A percentile compares a stretch with the other conserved stretches of the same genome.
phyloP scores from a whole-genome alignment of 2,113 vertebrate species.

The Protobothrops flavoviridis region DNA sequence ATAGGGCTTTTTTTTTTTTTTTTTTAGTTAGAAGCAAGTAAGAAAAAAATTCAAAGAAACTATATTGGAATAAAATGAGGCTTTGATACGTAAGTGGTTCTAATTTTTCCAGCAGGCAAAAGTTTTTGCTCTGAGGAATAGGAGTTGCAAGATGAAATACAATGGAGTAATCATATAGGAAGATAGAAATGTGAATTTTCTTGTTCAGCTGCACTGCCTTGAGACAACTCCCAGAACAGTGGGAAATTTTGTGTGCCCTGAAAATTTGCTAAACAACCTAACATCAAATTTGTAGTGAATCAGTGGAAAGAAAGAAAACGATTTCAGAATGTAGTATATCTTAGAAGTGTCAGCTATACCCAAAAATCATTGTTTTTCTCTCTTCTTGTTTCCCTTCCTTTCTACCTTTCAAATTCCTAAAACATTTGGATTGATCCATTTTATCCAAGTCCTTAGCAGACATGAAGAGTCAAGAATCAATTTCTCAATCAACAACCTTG shows the following conservation, averaged over 20 bases:
- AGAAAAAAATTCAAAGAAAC: not conserved
- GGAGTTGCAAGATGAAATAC: too few relatives aligned
- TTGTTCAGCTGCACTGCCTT: not conserved
- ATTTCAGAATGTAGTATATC: not conserved
- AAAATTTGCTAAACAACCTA: not conserved
- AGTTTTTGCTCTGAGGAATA: too few relatives aligned
- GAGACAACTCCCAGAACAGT: not conserved
- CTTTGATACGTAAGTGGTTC: not conserved
- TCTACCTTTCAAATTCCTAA: not conserved
- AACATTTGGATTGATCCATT: not conserved
- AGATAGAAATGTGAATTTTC: not conserved
- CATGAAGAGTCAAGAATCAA: not conserved
- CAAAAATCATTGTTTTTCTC: not conserved
- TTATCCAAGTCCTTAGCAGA: not conserved
- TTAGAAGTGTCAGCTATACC: not conserved
- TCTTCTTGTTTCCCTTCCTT: not conserved
- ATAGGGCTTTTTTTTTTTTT: not conserved
- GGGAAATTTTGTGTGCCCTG: not conserved
- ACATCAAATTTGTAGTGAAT: not conserved
- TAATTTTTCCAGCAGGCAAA: not conserved
- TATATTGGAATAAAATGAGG: not conserved
- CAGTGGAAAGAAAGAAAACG: not conserved
- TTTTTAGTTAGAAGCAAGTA: not conserved
- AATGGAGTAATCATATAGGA: too few relatives aligned
- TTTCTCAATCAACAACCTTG: not conserved